Percentiles rank a stretch among this genome's conserved stretches.
Conservation (phyloP, 2,888 invertebrate genomes). For the Aleiodes testaceus region DNA sequence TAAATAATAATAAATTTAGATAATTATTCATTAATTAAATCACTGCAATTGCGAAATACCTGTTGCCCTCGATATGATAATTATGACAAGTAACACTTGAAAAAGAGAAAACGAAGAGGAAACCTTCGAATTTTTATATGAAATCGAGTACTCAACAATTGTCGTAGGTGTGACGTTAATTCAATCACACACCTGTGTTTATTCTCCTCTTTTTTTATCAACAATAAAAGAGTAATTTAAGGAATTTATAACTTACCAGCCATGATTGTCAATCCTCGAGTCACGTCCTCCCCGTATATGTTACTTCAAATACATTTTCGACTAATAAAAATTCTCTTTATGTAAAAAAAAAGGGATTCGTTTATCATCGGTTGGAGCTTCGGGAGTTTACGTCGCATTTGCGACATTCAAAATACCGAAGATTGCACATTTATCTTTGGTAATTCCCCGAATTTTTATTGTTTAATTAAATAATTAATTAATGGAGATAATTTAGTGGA, state of each 20-base stretch:
- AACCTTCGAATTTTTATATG: not conserved
- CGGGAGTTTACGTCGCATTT: not conserved
- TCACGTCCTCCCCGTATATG: slow-evolving; percentile 65
- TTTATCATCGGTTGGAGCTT: slow-evolving; percentile 17
- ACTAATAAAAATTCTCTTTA: no score
- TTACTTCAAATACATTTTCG: not conserved
- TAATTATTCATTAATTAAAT: slow-evolving; percentile 11
- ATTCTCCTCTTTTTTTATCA: slow-evolving; percentile 31
- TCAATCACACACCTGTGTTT: not conserved
- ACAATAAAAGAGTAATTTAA: slow-evolving; percentile 34
- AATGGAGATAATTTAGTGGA: no score
- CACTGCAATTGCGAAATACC: slow-evolving; percentile 2
- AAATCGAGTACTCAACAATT: not conserved
- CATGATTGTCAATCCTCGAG: slow-evolving; percentile 68
- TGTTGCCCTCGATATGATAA: slow-evolving; percentile 13
- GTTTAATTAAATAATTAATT: no score
- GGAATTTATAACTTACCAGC: slow-evolving; percentile 65
- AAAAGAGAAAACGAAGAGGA: no score
- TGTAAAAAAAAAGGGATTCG: not conserved
- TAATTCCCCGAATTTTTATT: no score
- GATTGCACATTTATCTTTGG: no score
- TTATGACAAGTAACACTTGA: not conserved
- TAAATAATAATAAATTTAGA: slow-evolving; percentile 20
- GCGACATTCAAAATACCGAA: no score
- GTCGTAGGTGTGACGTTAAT: not conserved